phyloP scores from a whole-genome alignment of 2,113 vertebrate genomes.

The Chinchilla lanigera region DNA sequence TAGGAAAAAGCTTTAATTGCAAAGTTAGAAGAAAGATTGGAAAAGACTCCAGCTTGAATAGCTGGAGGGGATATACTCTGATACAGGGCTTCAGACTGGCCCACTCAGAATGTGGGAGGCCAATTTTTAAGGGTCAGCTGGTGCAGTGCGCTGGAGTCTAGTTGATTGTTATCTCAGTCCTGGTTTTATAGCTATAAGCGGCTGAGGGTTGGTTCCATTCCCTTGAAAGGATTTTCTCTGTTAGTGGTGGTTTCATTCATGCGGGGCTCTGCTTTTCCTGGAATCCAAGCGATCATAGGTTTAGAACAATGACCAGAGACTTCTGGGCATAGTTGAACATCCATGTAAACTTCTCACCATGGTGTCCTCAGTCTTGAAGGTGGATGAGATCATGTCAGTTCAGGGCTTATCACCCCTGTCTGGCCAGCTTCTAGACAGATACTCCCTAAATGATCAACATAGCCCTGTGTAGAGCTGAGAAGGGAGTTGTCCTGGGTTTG shows the following conservation, averaged over 20 bases:
- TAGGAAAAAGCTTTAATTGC: not conserved
- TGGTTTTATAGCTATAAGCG: not conserved
- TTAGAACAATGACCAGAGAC: not conserved
- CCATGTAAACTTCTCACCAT: not conserved
- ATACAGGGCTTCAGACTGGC: not conserved
- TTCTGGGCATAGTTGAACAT: not conserved
- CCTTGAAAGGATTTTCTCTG: not conserved
- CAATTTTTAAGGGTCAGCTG: not conserved
- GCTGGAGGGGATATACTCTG: not conserved
- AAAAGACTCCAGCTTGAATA: not conserved
- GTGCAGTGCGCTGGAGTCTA: not conserved
- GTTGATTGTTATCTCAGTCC: not conserved
- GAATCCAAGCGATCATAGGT: not conserved
- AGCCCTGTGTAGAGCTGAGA: not conserved
- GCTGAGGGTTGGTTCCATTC: no score
- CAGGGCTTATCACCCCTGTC: not conserved
- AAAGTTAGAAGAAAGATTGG: not conserved
- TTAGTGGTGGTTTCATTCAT: not conserved
- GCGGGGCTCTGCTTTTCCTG: not conserved
- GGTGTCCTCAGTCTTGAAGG: not conserved
- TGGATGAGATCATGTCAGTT: not conserved
- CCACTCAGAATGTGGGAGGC: not conserved
- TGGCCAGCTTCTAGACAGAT: not conserved
- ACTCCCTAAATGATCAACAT: not conserved
- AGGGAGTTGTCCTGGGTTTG: not conserved